Base-by-base conservation (phyloP, 2,888 invertebrate species). In the Philereme vetulata region DNA sequence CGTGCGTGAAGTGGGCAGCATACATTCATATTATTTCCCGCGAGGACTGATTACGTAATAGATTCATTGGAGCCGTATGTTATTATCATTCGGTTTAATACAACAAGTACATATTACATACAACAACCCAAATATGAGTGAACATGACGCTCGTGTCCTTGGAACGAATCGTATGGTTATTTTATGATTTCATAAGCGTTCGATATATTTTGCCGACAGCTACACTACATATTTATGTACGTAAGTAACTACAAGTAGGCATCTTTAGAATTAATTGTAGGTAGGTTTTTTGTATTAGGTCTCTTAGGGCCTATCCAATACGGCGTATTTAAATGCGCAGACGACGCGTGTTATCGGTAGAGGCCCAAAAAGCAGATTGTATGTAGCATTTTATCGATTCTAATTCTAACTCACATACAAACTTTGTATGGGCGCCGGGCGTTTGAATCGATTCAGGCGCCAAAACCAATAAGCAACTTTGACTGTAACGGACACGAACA, bases 1-100 rank as follows among this genome's bases (percentile, higher is more conserved):
- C 86, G 87, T 86, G 88, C 88, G 81, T 88, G 81, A 85, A 87
- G 83, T 82, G 75, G 72, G 77, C 76, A 81, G 74, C 73, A 75
- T 60, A 59, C 52, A 80, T 76, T 65, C 53, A 58, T 61, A 78
- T 75, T 78, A 80, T 82, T 81, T 81, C 81, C 81, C 75, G 64
- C 66, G 72, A 76, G 80, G 72, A 69, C 70, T 72, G 56, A 73
- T 76, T 73, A 64, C 71, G 75, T 72, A 78, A 80, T 76, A 62
- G 71, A 72, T 71, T 72, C 69, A 68, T 66, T 64, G 56, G 65
- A 64, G 56, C 64, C n/a, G 33, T 58, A 48, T 62, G 50, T 56
- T 59, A 53, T 50, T 47, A 60, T 43, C 53, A 53, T 54, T n/a
- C 21, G 38, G 43, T 49, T 60, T 47, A 61, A 63, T 51, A 51